Conservation (phyloP, 2,888 invertebrate species). For the Carterocephalus palaemon region DNA sequence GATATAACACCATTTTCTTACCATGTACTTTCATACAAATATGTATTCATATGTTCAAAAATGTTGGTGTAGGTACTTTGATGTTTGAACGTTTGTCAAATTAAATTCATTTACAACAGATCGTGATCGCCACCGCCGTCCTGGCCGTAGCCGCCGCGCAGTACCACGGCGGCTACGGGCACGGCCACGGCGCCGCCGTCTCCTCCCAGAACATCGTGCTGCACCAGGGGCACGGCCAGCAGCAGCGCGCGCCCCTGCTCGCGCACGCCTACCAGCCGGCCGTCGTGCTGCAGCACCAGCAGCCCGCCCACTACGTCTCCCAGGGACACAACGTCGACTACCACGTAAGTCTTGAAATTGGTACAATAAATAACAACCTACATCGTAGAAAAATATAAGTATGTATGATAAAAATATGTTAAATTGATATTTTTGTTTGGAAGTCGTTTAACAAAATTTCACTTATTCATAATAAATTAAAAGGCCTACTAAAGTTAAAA, state of each 20-base stretch:
- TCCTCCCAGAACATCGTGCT: conserved; percentile 46
- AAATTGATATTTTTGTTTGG: too few species aligned
- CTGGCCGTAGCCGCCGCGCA: conserved; percentile 14
- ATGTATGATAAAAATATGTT: too few species aligned
- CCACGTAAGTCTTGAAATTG: conserved; percentile 38
- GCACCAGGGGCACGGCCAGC: conserved; percentile 45
- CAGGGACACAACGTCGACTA: conserved; percentile 59
- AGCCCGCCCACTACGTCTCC: conserved; percentile 49
- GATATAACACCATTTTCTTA: too few species aligned
- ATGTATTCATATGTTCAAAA: too few species aligned
- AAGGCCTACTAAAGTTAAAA: too few species aligned
- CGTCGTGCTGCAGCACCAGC: conserved; percentile 48
- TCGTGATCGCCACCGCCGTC: neutral
- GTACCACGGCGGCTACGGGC: conserved; percentile 28
- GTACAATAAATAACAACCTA: too few species aligned
- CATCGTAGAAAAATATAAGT: too few species aligned
- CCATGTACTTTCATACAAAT: too few species aligned
- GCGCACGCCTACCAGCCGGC: conserved; percentile 44
- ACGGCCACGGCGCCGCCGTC: conserved; percentile 40
- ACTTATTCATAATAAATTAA: too few species aligned
- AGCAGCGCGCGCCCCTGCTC: conserved; percentile 56
- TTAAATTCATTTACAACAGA: too few species aligned
- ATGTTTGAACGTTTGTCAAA: too few species aligned
- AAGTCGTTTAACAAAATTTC: too few species aligned
- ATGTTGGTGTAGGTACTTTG: neutral